These are phyloP conservation scores for Leptura quadrifasciata DNA, from an alignment of 2,888 invertebrate genomes.

Conservation along the genomic window DNA sequence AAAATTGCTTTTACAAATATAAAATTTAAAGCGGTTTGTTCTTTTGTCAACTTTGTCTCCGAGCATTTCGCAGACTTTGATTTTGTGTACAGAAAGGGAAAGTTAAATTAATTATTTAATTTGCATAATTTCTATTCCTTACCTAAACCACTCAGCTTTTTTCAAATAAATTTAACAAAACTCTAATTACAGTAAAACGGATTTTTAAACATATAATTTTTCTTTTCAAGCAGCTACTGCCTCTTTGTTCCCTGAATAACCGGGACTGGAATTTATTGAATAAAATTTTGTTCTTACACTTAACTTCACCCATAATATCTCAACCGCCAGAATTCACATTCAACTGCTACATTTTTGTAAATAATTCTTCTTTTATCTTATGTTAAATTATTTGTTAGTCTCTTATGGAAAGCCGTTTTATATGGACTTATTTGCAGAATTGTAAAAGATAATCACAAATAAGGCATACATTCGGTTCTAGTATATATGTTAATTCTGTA, in stretches of 20 bases:
- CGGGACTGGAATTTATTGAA: no score
- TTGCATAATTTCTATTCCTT: conserved; percentile 34
- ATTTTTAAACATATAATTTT: conserved; percentile 10
- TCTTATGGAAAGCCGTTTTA: no score
- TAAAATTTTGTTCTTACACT: no score
- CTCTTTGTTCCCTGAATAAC: neutral
- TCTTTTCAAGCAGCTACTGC: neutral
- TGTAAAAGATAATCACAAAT: no score
- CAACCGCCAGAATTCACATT: no score
- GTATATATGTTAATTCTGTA: no score
- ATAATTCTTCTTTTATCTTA: no score
- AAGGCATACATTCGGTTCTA: no score
- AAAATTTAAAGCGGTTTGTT: conserved; percentile 54
- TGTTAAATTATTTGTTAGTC: no score
- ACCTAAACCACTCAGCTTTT: conserved; percentile 18
- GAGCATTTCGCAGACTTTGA: conserved; percentile 40
- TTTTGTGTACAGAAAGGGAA: conserved; percentile 41
- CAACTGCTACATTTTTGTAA: no score
- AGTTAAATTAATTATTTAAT: conserved; percentile 37
- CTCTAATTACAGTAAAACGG: conserved; percentile 16
- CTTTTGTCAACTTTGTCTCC: conserved; percentile 54
- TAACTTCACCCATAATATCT: no score
- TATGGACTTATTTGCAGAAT: no score
- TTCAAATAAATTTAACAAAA: conserved; percentile 15
- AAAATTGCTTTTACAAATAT: conserved; percentile 58